Base-by-base conservation (phyloP, 2,888 invertebrate species). In the Achlya flavicornis region DNA sequence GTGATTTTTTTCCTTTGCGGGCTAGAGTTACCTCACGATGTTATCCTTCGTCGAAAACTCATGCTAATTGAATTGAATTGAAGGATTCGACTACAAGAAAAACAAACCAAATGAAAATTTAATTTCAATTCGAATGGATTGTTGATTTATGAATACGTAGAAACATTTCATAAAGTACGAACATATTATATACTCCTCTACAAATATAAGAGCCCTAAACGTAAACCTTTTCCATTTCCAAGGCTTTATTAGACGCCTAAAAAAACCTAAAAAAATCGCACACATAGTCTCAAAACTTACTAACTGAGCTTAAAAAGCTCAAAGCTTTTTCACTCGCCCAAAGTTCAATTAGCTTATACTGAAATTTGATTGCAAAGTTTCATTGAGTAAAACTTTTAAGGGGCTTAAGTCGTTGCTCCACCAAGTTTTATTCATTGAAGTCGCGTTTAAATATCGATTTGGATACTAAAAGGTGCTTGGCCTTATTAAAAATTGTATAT, bases 281-380 rank as follows among this genome's bases (percentile, higher is more conserved):
- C 61, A 69, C 64, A 70, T 68, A 62, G 64, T 67, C 69, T 62
- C 63, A 63, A 66, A 80, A 75, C 76, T 75, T 68, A 78, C 75
- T 72, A 77, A 70, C 67, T 60, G 66, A 64, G 71, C 79, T 79
- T 74, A 73, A 77, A 73, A 74, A 73, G 68, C 72, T 70, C 63
- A 65, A 76, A 87, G 85, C 83, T 84, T 87, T 84, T 82, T 81
- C 53, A 53, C 16, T 53, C 53, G 75, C 71, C 74, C 72, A 81
- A 87, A 88, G 81, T 89, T 90, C 89, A 89, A 90, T 90, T 90
- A 89, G 86, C 86, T 86, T 85, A 85, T 83, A 85, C 85, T 81
- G 80, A 87, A 89, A 89, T 87, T 90, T 87, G 87, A 90, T 90
- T 89, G 86, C 81, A 63, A 90, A 90, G 86, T 90, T 88, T 76